Evolutionary conservation across 37 sponge, comb jelly and placozoan species (phyloP), one percentile per base, ranked within the genome.

Genomic region (Halichondria panicea): DNA sequence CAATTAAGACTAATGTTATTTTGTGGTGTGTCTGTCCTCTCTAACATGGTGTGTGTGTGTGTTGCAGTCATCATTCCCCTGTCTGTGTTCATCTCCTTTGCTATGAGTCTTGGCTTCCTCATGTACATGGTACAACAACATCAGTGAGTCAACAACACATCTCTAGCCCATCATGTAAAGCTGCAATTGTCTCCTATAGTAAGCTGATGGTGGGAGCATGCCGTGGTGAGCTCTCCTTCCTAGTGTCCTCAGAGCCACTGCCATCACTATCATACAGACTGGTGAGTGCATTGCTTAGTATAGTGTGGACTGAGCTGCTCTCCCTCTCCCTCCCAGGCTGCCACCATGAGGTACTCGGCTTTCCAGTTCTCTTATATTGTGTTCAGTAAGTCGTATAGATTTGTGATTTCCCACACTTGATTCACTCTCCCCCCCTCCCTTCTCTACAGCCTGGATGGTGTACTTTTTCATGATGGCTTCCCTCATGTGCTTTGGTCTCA

Each of bases 251-350:
- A 43, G 75, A 82, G 58, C 83, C 66, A 12, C 66, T 82, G 19
- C 83, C 83, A 19, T 74, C 83, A 21, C 74, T 32, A 8, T 24
- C 75, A 11, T 82, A 82, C 41, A 66, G 54, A n/a, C 75, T 82
- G 75, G 83, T 82, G 40, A 65, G 73, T 46, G 11, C 4, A 18
- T 48, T 37, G 18, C 34, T 6, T 37, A 34, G 63, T 63, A 18
- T 63, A 63, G 32, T 63, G 57, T 4, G 13, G 4, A 56, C 13
- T 3, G 27, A 28, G 57, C 0, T 43, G 45, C 7, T 40, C 34
- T 19, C 22, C 34, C 52, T 28, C 31, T 61, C 25, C 24, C 21
- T 24, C 43, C 2, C 34, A 82, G 83, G 83, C 75, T 53, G 83
- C 75, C 28, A 66, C 83, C 6, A 82, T 82, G 83, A 54, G 68